Conservation (phyloP, 1,140 invertebrate genomes). For the Reticulitermes speratus region DNA sequence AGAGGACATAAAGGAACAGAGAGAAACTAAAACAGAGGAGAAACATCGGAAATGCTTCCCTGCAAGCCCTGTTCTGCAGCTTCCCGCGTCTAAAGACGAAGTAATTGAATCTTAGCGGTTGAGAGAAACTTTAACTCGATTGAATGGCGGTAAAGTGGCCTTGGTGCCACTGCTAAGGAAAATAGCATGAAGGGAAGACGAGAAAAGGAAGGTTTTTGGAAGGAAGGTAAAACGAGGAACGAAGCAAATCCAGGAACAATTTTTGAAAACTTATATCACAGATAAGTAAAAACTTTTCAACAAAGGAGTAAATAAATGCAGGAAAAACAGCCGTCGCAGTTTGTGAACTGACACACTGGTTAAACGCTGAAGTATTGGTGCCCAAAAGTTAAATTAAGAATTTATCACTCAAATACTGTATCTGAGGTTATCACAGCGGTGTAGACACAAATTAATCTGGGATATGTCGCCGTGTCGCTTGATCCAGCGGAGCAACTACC, state of each 20-base stretch:
- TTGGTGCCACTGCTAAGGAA: neutral
- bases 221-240: neutral
- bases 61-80: neutral
- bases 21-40: neutral
- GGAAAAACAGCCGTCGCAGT: neutral
- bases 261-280: neutral
- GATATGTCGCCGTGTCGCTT: too few species aligned
- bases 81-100: constrained; percentile 4
- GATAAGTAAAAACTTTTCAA: neutral
- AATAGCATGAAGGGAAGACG: neutral
- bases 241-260: neutral
- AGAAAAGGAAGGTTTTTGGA: neutral
- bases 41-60: constrained; percentile 10
- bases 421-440: too few species aligned
- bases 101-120: constrained; percentile 19
- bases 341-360: neutral
- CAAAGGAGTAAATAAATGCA: neutral
- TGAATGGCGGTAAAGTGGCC: constrained; percentile 7
- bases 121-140: constrained; percentile 12
- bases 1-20: neutral
- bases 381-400: neutral
- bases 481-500: too few species aligned
- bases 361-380: neutral
- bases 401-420: too few species aligned
- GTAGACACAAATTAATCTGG: too few species aligned